phyloP scores from a whole-genome alignment of 1,140 invertebrate genomes.

The Lineus longissimus region DNA sequence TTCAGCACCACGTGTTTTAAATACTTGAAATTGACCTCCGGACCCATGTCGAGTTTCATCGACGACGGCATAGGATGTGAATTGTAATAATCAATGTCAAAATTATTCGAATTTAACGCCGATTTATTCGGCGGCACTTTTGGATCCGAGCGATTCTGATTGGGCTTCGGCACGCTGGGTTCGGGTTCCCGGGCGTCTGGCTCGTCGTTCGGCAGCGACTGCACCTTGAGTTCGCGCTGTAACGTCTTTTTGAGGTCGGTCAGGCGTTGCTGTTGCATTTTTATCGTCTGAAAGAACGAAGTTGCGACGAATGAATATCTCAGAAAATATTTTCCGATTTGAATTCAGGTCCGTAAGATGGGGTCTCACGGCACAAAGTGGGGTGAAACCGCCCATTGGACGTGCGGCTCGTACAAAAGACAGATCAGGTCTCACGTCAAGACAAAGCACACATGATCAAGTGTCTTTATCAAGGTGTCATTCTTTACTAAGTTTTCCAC shows the following conservation, averaged over 20 bases:
- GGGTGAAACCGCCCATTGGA: no score
- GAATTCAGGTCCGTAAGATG: neutral
- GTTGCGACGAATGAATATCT: constrained; percentile 13
- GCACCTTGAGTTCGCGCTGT: constrained; percentile 74
- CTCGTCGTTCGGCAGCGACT: constrained; percentile 47
- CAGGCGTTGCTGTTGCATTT: constrained; percentile 79
- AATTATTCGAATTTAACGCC: neutral
- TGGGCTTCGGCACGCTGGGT: neutral
- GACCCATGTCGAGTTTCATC: constrained; percentile 55
- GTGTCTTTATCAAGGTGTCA: no score
- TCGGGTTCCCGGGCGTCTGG: neutral
- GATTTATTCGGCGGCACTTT: no score
- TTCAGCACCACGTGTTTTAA: constrained; percentile 89
- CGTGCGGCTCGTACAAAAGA: no score
- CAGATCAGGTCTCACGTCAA: no score
- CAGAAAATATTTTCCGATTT: no score
- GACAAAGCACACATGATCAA: no score
- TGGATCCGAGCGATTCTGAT: neutral
- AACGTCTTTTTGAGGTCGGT: constrained; percentile 86
- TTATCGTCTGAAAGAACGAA: constrained; percentile 68
- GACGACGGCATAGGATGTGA: neutral
- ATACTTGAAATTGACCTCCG: constrained; percentile 73
- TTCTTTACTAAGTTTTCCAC: no score
- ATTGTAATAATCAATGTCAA: no score
- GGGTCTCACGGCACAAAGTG: neutral